Evolutionary conservation across 2,797 vertebrate species (phyloP).

Genomic region (Spheniscus humboldti): DNA sequence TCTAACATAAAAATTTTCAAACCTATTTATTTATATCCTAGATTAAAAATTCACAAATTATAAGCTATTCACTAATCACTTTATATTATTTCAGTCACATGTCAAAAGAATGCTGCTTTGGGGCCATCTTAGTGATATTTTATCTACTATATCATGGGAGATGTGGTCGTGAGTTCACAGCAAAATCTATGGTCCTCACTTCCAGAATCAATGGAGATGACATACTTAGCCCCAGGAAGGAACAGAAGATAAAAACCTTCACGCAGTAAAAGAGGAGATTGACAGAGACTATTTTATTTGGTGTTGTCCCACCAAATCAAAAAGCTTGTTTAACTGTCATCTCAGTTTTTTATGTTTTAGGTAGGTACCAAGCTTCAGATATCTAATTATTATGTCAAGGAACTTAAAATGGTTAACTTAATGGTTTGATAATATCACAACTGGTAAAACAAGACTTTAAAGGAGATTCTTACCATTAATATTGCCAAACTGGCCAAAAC

Average conservation of each 20-base stretch:
- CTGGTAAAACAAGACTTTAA: not conserved
- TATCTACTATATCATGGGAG: not conserved
- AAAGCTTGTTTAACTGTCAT: not conserved
- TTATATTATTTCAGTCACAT: not conserved
- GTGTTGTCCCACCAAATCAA: not conserved
- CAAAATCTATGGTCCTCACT: not conserved
- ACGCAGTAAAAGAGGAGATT: not conserved
- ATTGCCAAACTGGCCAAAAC: not conserved
- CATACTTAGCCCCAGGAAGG: not conserved
- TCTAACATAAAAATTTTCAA: not conserved
- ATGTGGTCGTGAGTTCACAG: not conserved
- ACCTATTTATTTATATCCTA: not conserved
- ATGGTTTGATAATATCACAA: not conserved
- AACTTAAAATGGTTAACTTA: not conserved
- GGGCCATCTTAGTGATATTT: not conserved
- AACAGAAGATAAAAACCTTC: not conserved
- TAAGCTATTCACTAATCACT: not conserved
- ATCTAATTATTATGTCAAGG: not conserved
- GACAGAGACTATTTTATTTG: not conserved
- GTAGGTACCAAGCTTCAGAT: not conserved
- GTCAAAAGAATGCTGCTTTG: not conserved
- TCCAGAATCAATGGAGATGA: not conserved
- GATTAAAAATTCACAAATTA: not conserved
- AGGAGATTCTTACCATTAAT: not conserved
- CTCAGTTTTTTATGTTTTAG: not conserved